Conservation (phyloP, 2,797 vertebrate genomes). For the Chelon labrosus region DNA sequence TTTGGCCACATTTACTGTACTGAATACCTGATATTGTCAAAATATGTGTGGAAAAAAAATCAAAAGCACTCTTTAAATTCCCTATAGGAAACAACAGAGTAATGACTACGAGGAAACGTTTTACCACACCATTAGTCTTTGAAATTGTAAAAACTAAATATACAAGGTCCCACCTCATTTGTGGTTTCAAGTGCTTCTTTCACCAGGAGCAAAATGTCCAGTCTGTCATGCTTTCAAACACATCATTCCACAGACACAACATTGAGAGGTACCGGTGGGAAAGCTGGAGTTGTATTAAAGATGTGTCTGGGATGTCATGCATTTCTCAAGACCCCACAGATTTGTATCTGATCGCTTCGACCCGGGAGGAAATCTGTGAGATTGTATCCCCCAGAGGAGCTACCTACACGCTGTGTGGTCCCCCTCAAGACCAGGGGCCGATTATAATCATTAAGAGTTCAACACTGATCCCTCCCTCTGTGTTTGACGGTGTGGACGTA, state of each 20-base stretch:
- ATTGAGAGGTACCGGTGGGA: not conserved
- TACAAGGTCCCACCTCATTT: too few relatives aligned
- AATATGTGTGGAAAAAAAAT: too few relatives aligned
- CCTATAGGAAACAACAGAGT: too few relatives aligned
- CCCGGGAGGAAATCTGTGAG: constrained; percentile 23
- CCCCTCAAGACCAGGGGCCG: constrained; percentile 42
- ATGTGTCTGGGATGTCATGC: not conserved
- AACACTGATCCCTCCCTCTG: constrained; percentile 16
- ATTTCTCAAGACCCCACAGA: constrained; percentile 50
- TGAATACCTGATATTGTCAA: too few relatives aligned
- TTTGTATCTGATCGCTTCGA: not conserved
- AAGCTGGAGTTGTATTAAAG: constrained; percentile 12
- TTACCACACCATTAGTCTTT: too few relatives aligned
- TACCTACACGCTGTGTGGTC: constrained; percentile 66
- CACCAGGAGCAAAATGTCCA: too few relatives aligned
- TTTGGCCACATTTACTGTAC: too few relatives aligned
- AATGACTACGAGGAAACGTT: too few relatives aligned
- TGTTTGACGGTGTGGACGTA: constrained; percentile 9
- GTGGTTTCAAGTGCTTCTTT: too few relatives aligned
- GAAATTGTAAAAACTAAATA: too few relatives aligned
- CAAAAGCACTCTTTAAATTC: too few relatives aligned
- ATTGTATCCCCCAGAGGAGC: constrained; percentile 15
- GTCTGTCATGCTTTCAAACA: not conserved
- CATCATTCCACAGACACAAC: constrained; percentile 20
- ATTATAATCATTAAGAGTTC: constrained; percentile 47